Conservation (phyloP, 2,797 vertebrate genomes). For the Onychomys torridus region DNA sequence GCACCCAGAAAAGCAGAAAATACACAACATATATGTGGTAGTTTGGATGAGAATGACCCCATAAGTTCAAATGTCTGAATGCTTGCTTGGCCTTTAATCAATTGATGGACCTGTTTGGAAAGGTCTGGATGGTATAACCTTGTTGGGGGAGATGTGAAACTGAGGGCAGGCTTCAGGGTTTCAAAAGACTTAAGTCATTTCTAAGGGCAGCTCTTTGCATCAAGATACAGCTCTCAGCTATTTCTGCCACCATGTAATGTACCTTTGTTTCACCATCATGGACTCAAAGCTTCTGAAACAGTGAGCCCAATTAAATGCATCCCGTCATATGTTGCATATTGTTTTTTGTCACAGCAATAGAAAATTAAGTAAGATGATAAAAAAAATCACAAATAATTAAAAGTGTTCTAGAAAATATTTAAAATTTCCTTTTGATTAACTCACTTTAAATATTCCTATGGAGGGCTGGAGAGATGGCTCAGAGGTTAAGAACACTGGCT, state of each 20-base stretch:
- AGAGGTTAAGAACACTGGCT: no score
- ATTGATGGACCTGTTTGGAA: background rate
- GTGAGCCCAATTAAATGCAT: background rate
- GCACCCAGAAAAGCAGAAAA: slow-evolving; percentile 43
- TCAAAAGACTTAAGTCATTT: background rate
- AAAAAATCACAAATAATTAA: background rate
- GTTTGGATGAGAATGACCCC: background rate
- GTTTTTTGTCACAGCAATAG: background rate
- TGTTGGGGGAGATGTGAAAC: background rate
- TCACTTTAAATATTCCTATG: background rate
- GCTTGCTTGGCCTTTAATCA: background rate
- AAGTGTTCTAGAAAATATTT: slow-evolving; percentile 22
- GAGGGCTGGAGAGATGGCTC: background rate
- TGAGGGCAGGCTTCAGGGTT: background rate
- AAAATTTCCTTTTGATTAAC: slow-evolving; percentile 32
- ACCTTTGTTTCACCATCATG: background rate
- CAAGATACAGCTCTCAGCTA: background rate
- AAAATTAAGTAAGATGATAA: background rate
- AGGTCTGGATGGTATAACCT: background rate
- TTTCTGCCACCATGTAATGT: background rate
- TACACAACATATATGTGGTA: background rate
- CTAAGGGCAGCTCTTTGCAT: background rate
- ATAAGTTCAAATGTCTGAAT: background rate
- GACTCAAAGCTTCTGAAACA: background rate
- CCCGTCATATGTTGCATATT: background rate